Conservation (phyloP, 2,888 invertebrate genomes). For the Galeopsomyia nigrocyanea region DNA sequence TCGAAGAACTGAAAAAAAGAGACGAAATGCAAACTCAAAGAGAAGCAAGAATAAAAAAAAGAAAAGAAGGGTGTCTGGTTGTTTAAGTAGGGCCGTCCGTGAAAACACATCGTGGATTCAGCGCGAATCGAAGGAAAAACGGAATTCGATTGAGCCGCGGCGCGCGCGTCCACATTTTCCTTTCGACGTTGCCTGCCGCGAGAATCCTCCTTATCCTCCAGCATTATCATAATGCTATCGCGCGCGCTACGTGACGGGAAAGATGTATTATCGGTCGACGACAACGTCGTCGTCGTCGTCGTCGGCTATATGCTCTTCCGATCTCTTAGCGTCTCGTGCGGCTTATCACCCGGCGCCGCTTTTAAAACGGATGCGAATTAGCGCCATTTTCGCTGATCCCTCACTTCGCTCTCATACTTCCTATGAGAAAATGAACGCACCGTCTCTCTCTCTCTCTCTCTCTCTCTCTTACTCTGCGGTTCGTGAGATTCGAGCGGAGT, state of each 20-base stretch:
- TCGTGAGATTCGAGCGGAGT: no score
- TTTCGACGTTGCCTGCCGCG: conserved; percentile 23
- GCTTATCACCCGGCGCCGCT: conserved; percentile 53
- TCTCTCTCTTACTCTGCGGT: background rate
- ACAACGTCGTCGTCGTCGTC: conserved; percentile 36
- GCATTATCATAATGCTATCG: conserved; percentile 66
- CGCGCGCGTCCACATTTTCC: conserved; percentile 58
- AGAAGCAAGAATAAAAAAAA: background rate
- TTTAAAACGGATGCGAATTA: conserved; percentile 47
- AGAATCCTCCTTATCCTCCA: conserved; percentile 61
- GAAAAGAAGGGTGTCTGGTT: background rate
- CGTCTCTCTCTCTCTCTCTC: background rate
- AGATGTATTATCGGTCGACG: conserved; percentile 60
- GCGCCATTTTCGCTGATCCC: conserved; percentile 34
- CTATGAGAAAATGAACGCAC: background rate
- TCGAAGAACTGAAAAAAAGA: background rate
- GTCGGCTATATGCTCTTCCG: conserved; percentile 53
- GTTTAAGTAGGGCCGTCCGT: background rate
- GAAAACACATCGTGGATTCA: conserved; percentile 44
- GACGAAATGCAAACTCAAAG: background rate
- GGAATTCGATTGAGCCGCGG: conserved; percentile 49
- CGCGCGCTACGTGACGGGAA: conserved; percentile 64
- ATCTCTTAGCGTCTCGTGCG: conserved; percentile 44
- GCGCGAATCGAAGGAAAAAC: conserved; percentile 45
- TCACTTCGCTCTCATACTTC: background rate